Evolutionary conservation across 2,113 vertebrate species (phyloP).

Genomic region (Plecturocebus donacophilus): DNA sequence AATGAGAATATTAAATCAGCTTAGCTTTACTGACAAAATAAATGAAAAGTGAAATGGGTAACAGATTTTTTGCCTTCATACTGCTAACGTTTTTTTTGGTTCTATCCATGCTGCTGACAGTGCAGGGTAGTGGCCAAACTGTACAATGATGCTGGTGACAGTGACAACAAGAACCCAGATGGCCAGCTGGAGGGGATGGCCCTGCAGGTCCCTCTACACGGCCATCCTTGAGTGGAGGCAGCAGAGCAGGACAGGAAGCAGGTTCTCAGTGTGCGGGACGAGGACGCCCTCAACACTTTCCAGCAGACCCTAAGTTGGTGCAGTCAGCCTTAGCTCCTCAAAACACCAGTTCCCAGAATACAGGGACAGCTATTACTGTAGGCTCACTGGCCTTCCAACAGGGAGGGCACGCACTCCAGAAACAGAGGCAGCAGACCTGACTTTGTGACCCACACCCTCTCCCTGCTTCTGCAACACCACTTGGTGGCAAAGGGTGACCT

Average conservation of each 20-base stretch:
- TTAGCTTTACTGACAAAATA: background rate
- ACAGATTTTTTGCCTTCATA: background rate
- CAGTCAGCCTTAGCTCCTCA: fast-evolving
- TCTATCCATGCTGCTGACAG: background rate
- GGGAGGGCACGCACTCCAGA: background rate
- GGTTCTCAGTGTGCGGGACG: fast-evolving
- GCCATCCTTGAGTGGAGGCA: background rate
- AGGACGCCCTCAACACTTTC: fast-evolving
- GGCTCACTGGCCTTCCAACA: fast-evolving
- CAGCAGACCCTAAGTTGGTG: background rate
- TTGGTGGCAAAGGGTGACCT: background rate
- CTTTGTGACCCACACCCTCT: background rate
- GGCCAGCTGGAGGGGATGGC: background rate
- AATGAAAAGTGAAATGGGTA: too few species aligned
- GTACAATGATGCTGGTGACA: too few species aligned
- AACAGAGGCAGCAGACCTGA: background rate
- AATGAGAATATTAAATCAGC: fast-evolving
- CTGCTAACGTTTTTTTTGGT: too few species aligned
- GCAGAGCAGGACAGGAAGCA: background rate
- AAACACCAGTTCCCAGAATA: background rate
- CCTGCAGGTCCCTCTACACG: fast-evolving
- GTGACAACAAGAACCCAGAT: fast-evolving
- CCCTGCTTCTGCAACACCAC: fast-evolving
- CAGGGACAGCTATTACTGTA: background rate
- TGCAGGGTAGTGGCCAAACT: fast-evolving